phyloP scores from a whole-genome alignment of 2,888 invertebrate genomes.

The Holacanthella duospinosa region DNA sequence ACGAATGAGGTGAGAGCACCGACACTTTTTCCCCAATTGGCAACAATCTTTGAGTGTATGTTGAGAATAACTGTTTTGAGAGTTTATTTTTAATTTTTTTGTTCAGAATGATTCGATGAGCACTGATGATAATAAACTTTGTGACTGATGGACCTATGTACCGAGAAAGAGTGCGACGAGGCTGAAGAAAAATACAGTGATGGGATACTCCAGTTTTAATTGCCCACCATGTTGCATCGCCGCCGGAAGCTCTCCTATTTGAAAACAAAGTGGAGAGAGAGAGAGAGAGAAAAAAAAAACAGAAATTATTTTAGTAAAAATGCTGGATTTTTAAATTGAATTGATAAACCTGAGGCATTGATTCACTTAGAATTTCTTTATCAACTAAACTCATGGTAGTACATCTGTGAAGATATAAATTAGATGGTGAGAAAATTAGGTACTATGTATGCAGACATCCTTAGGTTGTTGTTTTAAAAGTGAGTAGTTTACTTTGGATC shows the following conservation, averaged over 20 bases:
- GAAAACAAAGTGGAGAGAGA: too few species aligned
- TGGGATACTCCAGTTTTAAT: constrained; percentile 58
- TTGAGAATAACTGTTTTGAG: too few species aligned
- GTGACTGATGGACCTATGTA: too few species aligned
- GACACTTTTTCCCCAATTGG: neutral
- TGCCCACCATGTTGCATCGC: constrained; percentile 74
- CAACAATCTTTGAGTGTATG: too few species aligned
- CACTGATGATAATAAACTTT: too few species aligned
- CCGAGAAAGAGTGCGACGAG: constrained; percentile 49
- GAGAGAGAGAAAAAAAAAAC: neutral
- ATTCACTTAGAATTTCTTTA: neutral
- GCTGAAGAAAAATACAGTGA: constrained; percentile 60
- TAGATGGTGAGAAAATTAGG: neutral
- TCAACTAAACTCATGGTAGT: too few species aligned
- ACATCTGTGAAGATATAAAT: too few species aligned
- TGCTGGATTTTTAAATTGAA: neutral
- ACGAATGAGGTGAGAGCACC: neutral
- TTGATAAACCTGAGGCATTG: neutral
- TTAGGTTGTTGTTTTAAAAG: neutral
- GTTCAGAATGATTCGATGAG: too few species aligned
- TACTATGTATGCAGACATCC: neutral
- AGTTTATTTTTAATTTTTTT: too few species aligned
- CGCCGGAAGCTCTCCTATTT: constrained; percentile 68
- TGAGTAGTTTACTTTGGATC: too few species aligned
- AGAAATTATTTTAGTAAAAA: too few species aligned